These are phyloP conservation scores for Acleris holmiana DNA, from an alignment of 2,888 invertebrate genomes.

Conservation along the genomic window DNA sequence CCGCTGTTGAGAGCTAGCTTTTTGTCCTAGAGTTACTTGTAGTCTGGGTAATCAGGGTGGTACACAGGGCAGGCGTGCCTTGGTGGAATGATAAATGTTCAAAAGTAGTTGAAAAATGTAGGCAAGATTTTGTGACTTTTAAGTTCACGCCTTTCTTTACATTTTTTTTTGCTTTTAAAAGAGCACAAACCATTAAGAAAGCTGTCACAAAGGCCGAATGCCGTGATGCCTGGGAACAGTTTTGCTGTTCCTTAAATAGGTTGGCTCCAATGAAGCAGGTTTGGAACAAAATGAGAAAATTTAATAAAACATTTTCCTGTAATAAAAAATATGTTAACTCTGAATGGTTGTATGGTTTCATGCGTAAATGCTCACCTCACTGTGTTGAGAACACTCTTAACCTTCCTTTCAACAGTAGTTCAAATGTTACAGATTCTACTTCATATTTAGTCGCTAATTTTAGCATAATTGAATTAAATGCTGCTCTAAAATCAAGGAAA, in stretches of 20 bases:
- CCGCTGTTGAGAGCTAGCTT: not conserved
- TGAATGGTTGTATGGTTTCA: not conserved
- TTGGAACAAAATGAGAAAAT: slow-evolving; percentile 25
- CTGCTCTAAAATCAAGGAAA: no score
- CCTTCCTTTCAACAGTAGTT: no score
- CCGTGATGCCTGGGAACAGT: slow-evolving; percentile 9
- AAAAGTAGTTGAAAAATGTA: slow-evolving; percentile 20
- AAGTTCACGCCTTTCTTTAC: slow-evolving; percentile 8
- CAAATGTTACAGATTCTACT: no score
- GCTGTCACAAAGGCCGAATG: slow-evolving; percentile 22
- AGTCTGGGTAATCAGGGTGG: not conserved
- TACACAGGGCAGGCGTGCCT: not conserved
- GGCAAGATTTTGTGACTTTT: slow-evolving; percentile 14
- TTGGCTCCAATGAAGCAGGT: no score
- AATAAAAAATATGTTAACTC: slow-evolving; percentile 2
- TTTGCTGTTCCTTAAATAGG: not conserved
- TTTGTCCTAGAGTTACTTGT: not conserved
- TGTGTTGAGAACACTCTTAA: no score
- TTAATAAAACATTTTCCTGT: slow-evolving; percentile 21
- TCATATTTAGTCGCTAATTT: no score
- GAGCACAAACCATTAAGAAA: slow-evolving; percentile 24
- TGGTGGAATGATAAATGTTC: not conserved
- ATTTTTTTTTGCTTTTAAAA: slow-evolving; percentile 22
- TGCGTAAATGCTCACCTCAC: no score
- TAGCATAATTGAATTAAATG: no score